Evolutionary conservation across 2,797 vertebrate species (phyloP), one percentile per base, ranked within the genome.

Genomic region (Mus caroli): DNA sequence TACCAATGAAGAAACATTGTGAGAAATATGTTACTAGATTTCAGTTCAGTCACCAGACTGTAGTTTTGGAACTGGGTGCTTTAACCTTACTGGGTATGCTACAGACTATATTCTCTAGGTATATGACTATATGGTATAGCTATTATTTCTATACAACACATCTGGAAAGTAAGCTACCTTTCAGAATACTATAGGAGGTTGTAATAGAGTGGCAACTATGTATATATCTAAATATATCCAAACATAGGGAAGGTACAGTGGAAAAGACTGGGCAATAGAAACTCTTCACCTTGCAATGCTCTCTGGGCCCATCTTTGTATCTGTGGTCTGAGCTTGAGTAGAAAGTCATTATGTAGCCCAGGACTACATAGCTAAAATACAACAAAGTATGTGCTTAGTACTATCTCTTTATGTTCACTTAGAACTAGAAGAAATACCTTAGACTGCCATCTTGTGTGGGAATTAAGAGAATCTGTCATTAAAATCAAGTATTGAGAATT

Each of bases 361-460:
- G 24, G 28, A 64, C 76, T 52, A 2, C 1, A 79, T 67, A 75
- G 24, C 7, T n/a, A 83, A 90, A 43, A 50, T 93, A 88, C 69
- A 86, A 91, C 84, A 82, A 83, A 97, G 89, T 34, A 95, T 97
- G 86, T 96, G 88, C 92, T 79, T 97, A 93, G 95, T 97, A 96
- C 96, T 97, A 95, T 97, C 96, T 98, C 89, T 94, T 96, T 90
- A 71, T 96, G 85, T 93, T 88, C 96, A 97, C 97, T 95, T 95
- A 97, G 87, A 97, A 97, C 96, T 96, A 97, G 96, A 97, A 95
- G 94, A 96, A 98, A 97, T 97, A 97, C 96, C 95, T 97, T 96
- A 98, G 97, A 98, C 97, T 98, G 92, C 97, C 97, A 84, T 98
- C 98, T 98, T 98, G 88, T 98, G 95, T 94, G 87, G 94, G 54